A percentile compares a stretch with the other conserved stretches of the same genome.
These are phyloP conservation scores for Cynoglossus semilaevis DNA, from an alignment of 2,113 vertebrate genomes.

Conservation along the genomic window DNA sequence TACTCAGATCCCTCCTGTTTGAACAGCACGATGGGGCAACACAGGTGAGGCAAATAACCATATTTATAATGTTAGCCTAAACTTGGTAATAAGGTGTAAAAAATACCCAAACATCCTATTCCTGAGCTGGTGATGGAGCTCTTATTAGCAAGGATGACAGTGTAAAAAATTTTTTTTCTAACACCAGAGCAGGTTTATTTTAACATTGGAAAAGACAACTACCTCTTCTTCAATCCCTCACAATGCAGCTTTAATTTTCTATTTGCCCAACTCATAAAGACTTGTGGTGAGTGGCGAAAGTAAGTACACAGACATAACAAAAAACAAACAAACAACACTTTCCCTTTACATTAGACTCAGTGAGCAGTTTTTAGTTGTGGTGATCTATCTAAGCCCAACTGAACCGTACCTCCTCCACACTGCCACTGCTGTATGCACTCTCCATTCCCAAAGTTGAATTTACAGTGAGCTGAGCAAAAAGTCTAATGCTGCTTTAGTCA, in stretches of 20 bases:
- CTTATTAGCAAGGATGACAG: too few species aligned
- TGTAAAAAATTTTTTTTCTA: too few species aligned
- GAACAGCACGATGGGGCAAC: too few species aligned
- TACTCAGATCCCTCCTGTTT: slow-evolving; percentile 42
- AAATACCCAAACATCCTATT: too few species aligned
- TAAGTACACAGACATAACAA: background rate
- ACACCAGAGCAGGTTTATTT: slow-evolving; percentile 13
- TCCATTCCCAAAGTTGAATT: slow-evolving; percentile 14
- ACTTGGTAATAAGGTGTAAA: too few species aligned
- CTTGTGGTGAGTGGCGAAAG: slow-evolving; percentile 12
- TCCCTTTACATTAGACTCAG: slow-evolving; percentile 19
- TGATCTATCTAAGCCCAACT: slow-evolving; percentile 42
- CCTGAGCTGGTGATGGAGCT: too few species aligned
- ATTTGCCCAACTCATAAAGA: slow-evolving; percentile 40
- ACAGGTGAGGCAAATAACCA: too few species aligned
- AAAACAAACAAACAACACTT: too few species aligned
- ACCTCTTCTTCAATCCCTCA: slow-evolving; percentile 25
- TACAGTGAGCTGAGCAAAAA: slow-evolving; percentile 36
- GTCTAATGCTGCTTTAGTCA: slow-evolving; percentile 42
- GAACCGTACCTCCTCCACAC: background rate
- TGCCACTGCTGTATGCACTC: slow-evolving; percentile 22
- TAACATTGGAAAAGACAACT: slow-evolving; percentile 29
- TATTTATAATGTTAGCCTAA: too few species aligned
- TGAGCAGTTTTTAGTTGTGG: slow-evolving; percentile 37
- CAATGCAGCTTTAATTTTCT: slow-evolving; percentile 42